Percentiles rank a stretch among this genome's conserved stretches.
These are phyloP conservation scores for Chlorops oryzae DNA, from an alignment of 1,140 invertebrate species.

Conservation along the genomic window DNA sequence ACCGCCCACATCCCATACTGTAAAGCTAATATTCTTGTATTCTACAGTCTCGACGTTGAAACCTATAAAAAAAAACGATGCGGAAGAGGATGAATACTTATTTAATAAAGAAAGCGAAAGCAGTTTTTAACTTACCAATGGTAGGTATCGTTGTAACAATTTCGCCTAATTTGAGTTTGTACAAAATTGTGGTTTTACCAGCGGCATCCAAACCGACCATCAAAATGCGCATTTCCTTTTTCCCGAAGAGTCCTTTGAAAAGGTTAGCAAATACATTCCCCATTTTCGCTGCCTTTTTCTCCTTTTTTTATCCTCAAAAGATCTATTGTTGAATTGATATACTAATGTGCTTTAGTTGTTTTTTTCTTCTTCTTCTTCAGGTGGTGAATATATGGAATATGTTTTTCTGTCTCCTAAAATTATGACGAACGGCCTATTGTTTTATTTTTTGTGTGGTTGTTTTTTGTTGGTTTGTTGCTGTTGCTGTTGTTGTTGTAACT, in stretches of 20 bases:
- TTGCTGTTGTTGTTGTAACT: no score
- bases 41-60: slow-evolving; percentile 95
- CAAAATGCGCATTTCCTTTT: slow-evolving; percentile 97
- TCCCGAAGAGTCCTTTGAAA: slow-evolving; percentile 95
- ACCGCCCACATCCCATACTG: slow-evolving; percentile 87
- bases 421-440: no score
- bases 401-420: no score
- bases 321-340: no score
- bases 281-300: slow-evolving; percentile 58
- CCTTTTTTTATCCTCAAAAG: no score
- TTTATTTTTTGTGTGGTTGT: no score
- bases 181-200: slow-evolving; percentile 99
- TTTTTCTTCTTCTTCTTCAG: slow-evolving; percentile 5
- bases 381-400: no score
- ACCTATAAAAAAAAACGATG: slow-evolving; percentile 53
- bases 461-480: no score
- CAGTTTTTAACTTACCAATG: slow-evolving; percentile 77
- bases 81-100: no score
- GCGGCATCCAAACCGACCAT: slow-evolving; percentile 98
- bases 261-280: slow-evolving; percentile 81
- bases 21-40: slow-evolving; percentile 94
- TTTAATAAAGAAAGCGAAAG: neutral
- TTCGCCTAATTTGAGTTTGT: slow-evolving; percentile 99
- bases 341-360: slow-evolving; percentile 13
- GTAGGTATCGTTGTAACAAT: slow-evolving; percentile 99